phyloP scores from a whole-genome alignment of 1,140 invertebrate species.

The Liolophura sinensis region DNA sequence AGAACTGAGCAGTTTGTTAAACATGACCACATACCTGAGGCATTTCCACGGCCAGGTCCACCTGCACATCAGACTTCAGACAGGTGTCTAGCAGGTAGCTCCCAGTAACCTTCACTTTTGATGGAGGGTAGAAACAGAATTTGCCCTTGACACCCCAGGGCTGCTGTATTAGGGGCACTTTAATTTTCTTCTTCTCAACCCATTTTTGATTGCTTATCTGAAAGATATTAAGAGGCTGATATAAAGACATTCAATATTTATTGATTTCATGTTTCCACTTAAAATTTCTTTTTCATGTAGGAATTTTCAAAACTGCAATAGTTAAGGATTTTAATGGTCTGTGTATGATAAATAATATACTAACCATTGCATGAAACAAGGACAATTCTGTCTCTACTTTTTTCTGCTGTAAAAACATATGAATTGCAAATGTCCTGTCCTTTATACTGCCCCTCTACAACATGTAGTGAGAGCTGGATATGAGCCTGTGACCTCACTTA shows the following conservation, averaged over 20 bases:
- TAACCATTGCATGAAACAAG: too few species aligned
- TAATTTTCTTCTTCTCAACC: constrained; percentile 23
- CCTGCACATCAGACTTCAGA: constrained; percentile 29
- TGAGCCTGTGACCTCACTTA: too few species aligned
- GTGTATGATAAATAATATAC: too few species aligned
- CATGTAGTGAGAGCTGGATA: too few species aligned
- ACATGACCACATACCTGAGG: constrained; percentile 33
- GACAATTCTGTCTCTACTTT: too few species aligned
- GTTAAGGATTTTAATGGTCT: neutral
- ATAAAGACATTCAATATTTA: neutral
- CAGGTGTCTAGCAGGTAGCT: constrained; percentile 33
- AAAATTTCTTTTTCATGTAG: neutral
- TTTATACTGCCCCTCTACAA: too few species aligned
- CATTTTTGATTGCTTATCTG: constrained; percentile 32
- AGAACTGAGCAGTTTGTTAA: neutral
- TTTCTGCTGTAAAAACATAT: too few species aligned
- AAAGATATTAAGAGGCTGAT: constrained; percentile 11
- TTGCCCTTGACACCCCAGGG: constrained; percentile 24
- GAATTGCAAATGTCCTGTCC: too few species aligned
- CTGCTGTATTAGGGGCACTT: constrained; percentile 27
- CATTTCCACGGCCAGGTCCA: constrained; percentile 42
- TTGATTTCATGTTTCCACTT: neutral
- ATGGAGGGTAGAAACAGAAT: constrained; percentile 41
- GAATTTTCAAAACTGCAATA: neutral
- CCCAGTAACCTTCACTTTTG: constrained; percentile 34